A percentile compares a stretch with the other conserved stretches of the same genome.
Conservation (phyloP, 2,888 invertebrate genomes). For the Electrophaes corylata region DNA sequence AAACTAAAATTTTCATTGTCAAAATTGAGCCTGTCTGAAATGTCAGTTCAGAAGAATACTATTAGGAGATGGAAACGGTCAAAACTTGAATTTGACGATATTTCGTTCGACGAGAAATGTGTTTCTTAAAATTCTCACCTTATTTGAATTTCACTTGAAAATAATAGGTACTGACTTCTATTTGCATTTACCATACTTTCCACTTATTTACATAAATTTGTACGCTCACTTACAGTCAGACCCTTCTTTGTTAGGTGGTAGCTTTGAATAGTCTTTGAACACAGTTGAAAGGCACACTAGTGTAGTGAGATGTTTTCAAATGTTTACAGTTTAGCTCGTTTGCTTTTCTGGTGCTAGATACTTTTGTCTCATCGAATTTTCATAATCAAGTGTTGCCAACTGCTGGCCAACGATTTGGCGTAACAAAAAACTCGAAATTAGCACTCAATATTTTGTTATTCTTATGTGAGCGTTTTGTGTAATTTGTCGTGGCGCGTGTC, state of each 20-base stretch:
- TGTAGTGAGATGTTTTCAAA: conserved; percentile 27
- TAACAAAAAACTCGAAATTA: conserved; percentile 29
- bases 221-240: conserved; percentile 3
- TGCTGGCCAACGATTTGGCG: conserved; percentile 17
- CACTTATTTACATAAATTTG: not conserved
- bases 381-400: conserved; percentile 28
- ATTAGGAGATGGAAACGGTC: no score
- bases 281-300: not conserved
- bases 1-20: no score
- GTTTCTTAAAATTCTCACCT: no score
- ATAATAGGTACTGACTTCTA: not conserved
- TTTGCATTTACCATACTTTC: not conserved
- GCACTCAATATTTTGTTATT: conserved; percentile 15
- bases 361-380: conserved; percentile 16
- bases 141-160: no score
- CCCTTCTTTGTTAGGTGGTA: not conserved
- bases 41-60: no score
- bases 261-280: conserved; percentile 16
- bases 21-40: no score
- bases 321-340: conserved; percentile 18
- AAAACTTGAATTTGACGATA: no score
- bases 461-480: conserved; percentile 7
- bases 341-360: not conserved
- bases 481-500: conserved; percentile 2
- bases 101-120: no score